phyloP scores from a whole-genome alignment of 2,797 vertebrate species.

The Spatula clypeata region DNA sequence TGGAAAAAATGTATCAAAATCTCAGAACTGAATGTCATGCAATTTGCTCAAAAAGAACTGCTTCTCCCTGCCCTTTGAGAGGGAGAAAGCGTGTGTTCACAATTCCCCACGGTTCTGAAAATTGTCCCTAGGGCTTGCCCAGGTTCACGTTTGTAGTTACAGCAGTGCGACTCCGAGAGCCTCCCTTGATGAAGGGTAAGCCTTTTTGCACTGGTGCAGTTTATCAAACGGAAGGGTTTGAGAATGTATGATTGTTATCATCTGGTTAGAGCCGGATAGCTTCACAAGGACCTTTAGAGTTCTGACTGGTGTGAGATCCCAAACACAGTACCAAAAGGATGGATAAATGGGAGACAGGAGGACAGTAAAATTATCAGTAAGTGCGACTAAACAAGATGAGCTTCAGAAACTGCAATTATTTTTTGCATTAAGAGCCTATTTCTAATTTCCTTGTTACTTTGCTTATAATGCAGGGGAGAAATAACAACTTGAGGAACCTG shows the following conservation, averaged over 20 bases:
- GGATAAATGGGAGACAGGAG: background rate
- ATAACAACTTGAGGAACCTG: background rate
- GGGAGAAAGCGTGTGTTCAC: background rate
- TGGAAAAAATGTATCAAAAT: background rate
- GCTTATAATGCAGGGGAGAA: background rate
- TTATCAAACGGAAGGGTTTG: background rate
- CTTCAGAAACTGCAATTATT: background rate
- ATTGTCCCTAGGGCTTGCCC: background rate
- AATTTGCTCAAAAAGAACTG: background rate
- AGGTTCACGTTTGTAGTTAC: background rate
- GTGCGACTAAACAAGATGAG: background rate
- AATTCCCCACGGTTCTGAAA: background rate
- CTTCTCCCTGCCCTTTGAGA: background rate
- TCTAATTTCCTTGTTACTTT: background rate
- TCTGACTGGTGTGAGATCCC: background rate
- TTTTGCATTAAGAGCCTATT: background rate
- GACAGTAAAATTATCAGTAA: background rate
- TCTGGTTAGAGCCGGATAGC: background rate
- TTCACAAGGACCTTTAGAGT: background rate
- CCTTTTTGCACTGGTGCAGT: background rate
- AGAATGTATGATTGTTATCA: background rate
- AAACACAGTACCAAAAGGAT: background rate
- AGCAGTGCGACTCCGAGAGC: background rate
- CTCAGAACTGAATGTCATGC: background rate
- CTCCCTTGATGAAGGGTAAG: background rate